These are phyloP conservation scores for Gallirallus australis DNA, from an alignment of 2,797 vertebrate genomes.

Conservation along the genomic window DNA sequence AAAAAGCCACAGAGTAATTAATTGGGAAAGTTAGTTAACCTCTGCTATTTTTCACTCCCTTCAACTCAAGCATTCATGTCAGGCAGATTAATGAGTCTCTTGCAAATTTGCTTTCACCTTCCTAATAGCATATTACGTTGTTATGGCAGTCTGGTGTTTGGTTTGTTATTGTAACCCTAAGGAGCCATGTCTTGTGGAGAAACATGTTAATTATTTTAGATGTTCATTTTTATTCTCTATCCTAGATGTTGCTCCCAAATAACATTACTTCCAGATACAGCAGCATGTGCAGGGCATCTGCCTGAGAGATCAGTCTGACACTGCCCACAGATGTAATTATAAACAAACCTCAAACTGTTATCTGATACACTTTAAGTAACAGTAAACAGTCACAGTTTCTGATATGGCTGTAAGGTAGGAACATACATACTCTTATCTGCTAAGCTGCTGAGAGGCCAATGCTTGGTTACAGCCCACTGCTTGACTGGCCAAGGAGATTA, in stretches of 20 bases:
- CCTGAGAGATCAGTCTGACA: neutral
- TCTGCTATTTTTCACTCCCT: neutral
- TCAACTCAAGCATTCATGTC: neutral
- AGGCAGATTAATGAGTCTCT: neutral
- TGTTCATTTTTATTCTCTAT: neutral
- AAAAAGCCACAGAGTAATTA: neutral
- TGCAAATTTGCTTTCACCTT: neutral
- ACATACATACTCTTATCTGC: neutral
- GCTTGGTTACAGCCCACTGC: neutral
- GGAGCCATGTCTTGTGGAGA: neutral
- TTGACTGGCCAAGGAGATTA: neutral
- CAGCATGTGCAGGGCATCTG: neutral
- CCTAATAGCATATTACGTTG: neutral
- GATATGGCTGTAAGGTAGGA: neutral
- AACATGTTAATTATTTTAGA: neutral
- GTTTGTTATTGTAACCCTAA: neutral
- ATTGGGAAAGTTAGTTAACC: neutral
- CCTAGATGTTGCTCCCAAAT: neutral
- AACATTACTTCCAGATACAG: neutral
- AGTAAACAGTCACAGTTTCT: neutral
- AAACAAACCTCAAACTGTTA: neutral
- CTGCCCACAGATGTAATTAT: neutral
- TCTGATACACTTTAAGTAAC: neutral
- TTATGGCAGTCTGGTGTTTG: neutral
- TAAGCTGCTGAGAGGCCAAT: fast-evolving